phyloP scores from a whole-genome alignment of 2,113 vertebrate genomes.

The Ardeotis arabs region DNA sequence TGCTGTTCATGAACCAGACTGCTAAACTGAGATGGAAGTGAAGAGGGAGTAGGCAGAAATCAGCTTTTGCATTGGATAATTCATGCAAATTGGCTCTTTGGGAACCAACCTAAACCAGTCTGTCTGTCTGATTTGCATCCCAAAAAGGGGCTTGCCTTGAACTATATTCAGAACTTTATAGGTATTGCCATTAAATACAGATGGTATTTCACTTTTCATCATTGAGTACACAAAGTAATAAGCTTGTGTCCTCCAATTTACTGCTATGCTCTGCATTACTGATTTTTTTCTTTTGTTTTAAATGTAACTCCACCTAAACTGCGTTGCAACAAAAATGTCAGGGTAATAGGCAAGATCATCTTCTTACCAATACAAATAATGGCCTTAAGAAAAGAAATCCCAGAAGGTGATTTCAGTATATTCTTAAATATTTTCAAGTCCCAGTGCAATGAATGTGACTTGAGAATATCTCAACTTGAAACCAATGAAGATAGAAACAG shows the following conservation, averaged over 20 bases:
- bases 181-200: neutral
- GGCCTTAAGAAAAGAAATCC: neutral
- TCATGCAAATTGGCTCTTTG: neutral
- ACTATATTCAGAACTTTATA: neutral
- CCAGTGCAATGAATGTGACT: neutral
- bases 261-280: neutral
- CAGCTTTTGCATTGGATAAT: neutral
- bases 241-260: neutral
- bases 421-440: neutral
- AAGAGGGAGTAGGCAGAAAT: neutral
- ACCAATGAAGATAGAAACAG: neutral
- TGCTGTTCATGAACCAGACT: neutral
- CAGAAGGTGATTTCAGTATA: neutral
- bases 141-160: neutral
- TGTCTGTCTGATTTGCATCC: neutral
- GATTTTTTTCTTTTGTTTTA: neutral
- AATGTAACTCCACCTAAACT: neutral
- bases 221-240: neutral
- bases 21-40: neutral
- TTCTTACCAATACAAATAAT: neutral
- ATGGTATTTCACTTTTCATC: neutral
- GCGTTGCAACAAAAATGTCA: neutral
- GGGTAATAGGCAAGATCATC: neutral
- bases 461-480: neutral
- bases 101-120: neutral